Base-by-base conservation (phyloP, 2,888 invertebrate species). In the Leucania comma region DNA sequence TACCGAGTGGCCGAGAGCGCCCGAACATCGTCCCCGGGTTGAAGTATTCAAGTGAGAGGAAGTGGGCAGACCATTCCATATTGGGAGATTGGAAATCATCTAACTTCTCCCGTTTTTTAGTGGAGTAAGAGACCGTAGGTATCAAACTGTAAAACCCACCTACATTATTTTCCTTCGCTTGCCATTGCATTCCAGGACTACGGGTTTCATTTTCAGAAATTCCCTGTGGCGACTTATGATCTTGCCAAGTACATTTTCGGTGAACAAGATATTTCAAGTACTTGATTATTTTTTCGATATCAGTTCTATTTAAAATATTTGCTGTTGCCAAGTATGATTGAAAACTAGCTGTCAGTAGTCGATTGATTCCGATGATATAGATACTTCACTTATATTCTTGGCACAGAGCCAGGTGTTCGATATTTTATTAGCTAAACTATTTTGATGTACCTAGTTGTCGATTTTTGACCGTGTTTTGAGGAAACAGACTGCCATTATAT, bases 361-460 rank as follows among this genome's bases (percentile, higher is more conserved):
- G n/a, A 80, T 70, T 64, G 75, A 69, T 69, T 61, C n/a, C 17
- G 46, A 67, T 57, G 56, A 51, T 35, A 65, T 68, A 54, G 10
- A 68, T 62, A 61, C 38, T 63, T 24, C 58, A 56, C 63, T 67
- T 20, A 24, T 50, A 24, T 38, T 67, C 22, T 75, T 80, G 78
- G 78, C 70, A 26, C 63, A 20, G 2, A 5, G 80, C 78, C 78
- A 75, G 22, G 10, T 46, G 54, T 67, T 80, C 61, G 70, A 79
- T 71, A 75, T 79, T 83, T 81, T 72, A 80, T 64, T 42, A 65
- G 48, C 69, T 53, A 51, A 75, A 80, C 68, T 69, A 79, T 80
- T 77, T 79, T 51, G 48, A 80, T 75, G 24, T 35, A 65, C 20
- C 50, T 50, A 57, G 38, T 58, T 26, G 8, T 48, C 26, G 26